Evolutionary conservation across 2,113 vertebrate species (phyloP).

Genomic region (Grammomys dolichurus): DNA sequence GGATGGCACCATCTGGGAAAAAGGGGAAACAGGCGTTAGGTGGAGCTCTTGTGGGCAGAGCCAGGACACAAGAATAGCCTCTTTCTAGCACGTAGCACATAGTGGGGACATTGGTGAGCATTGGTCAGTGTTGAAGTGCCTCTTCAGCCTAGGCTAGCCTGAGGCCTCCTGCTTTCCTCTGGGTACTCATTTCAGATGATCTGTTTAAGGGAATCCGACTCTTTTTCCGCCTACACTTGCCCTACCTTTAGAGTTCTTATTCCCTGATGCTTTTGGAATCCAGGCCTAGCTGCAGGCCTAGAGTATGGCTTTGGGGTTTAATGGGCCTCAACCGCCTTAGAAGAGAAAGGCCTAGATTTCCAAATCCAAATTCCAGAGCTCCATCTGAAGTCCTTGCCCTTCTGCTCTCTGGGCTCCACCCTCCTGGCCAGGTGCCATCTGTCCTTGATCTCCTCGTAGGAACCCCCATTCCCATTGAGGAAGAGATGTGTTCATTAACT

Average conservation of each 20-base stretch:
- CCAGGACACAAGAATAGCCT: rapidly evolving
- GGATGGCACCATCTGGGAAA: not conserved
- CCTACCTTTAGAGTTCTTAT: not conserved
- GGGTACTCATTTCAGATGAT: not conserved
- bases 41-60: not conserved
- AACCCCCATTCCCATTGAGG: not conserved
- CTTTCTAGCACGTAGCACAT: not conserved
- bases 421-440: not conserved
- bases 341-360: not conserved
- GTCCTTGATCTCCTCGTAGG: not conserved
- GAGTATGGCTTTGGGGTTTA: not conserved
- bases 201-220: not conserved
- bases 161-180: not conserved
- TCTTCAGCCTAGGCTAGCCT: not conserved
- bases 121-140: no score
- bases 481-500: slow-evolving; percentile 39
- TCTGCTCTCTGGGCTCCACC: not conserved
- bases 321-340: not conserved
- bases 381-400: not conserved
- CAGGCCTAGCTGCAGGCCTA: not conserved
- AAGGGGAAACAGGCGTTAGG: not conserved
- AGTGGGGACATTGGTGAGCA: not conserved
- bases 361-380: not conserved
- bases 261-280: not conserved
- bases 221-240: not conserved